Evolutionary conservation across 2,113 vertebrate species (phyloP), one percentile per base, ranked within the genome.

Genomic region (Dipodomys ordii): DNA sequence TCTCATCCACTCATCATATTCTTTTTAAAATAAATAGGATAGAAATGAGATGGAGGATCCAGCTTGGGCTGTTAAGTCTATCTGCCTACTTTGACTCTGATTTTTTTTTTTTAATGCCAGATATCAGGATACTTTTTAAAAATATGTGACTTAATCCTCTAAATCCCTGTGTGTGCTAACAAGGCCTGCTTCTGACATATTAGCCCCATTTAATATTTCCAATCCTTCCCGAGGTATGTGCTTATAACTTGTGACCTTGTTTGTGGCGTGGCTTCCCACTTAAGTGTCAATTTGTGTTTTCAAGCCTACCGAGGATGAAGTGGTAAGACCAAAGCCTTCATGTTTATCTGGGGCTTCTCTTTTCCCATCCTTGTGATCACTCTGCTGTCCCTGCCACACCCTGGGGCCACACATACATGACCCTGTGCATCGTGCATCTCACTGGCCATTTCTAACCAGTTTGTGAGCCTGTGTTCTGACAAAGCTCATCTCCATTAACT

Each of bases 291-390:
- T 98, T 99, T 99, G 95, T 99, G 98, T 99, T 99, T 99, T 98
- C 99, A 99, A 99, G 99, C 99, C 99, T 98, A 53, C 97, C 79
- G 98, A 99, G 98, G 99, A 99, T 60, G 99, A 99, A 98, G 99
- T 98, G 99, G 99, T 99, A 99, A 99, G 99, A 99, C 87, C 92
- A 85, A 79, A 95, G 97, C 94, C 76, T 98, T 97, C 96, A 88
- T 97, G 93, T 97, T 69, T 97, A 94, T 96, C 96, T 95, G 97
- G 92, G 94, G 95, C 97, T 97, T 98, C 96, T 96, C 85, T 94
- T 65, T 94, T 94, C 96, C 97, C 96, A 91, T 97, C 20, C 87
- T 87, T 97, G 96, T 97, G 93, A 94, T 97, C 86, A 94, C 93
- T 53, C 22, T 93, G 93, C 96, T 83, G 84, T 95, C 87, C 97